These are phyloP conservation scores for Sebastes dallii DNA, from an alignment of 2,797 vertebrate species.

Conservation along the genomic window DNA sequence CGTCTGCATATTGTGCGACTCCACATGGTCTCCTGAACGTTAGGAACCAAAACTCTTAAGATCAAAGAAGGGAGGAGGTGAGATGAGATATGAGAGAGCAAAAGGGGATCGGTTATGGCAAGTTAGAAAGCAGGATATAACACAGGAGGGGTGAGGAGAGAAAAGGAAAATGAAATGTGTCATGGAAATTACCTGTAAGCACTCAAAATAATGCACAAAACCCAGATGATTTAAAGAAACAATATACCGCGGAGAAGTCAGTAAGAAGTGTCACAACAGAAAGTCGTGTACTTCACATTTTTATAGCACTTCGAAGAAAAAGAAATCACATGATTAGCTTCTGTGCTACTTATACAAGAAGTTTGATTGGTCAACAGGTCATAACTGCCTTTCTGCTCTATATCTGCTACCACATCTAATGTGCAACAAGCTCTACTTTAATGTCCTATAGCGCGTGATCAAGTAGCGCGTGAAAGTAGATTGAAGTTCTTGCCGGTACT, in stretches of 20 bases:
- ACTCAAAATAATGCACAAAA: no score
- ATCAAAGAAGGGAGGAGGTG: background rate
- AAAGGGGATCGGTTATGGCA: slow-evolving; percentile 12
- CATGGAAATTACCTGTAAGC: no score
- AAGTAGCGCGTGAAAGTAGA: no score
- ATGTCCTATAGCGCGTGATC: no score
- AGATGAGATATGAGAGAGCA: background rate
- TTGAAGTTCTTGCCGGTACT: no score
- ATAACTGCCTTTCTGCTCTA: background rate
- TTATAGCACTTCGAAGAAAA: no score
- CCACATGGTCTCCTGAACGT: background rate
- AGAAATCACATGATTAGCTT: no score
- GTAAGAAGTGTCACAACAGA: no score
- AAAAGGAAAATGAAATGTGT: background rate
- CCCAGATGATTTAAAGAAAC: no score
- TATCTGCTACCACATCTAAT: background rate
- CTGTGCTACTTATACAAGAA: background rate
- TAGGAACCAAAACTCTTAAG: background rate
- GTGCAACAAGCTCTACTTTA: background rate
- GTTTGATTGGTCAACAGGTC: background rate
- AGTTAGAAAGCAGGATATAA: slow-evolving; percentile 3
- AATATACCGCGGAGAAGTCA: no score
- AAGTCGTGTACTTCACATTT: accelerated
- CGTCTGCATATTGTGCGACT: background rate
- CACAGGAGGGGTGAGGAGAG: background rate